phyloP scores from a whole-genome alignment of 64 coral and sea anemone genomes.

The Anthopleura sola region DNA sequence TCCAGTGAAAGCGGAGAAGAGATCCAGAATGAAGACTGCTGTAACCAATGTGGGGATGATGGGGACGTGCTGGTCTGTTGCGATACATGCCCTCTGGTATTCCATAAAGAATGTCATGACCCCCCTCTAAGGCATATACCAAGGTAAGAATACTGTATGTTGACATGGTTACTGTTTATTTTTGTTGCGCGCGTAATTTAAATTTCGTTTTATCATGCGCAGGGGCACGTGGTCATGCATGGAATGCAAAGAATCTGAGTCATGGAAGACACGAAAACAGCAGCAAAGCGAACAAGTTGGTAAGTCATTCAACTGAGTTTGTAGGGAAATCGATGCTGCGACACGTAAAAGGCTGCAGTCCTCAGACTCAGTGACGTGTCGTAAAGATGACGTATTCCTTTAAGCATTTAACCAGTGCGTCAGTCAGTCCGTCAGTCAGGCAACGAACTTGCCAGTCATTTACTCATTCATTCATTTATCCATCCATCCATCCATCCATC shows the following conservation, averaged over 20 bases:
- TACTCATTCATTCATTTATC: too few species aligned
- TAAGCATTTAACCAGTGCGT: too few species aligned
- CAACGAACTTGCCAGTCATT: too few species aligned
- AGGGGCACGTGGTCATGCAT: slow-evolving; percentile 55
- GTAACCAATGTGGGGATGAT: slow-evolving; percentile 73
- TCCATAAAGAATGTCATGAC: slow-evolving; percentile 85
- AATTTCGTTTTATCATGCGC: not conserved
- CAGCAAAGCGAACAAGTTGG: not conserved
- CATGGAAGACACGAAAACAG: slow-evolving; percentile 9
- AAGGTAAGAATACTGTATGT: slow-evolving; percentile 44
- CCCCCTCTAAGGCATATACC: slow-evolving; percentile 87
- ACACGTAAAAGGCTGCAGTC: too few species aligned
- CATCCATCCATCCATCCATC: too few species aligned
- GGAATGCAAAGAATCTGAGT: slow-evolving; percentile 40
- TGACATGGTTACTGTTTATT: not conserved
- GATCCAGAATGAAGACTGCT: slow-evolving; percentile 67
- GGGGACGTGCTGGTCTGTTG: slow-evolving; percentile 82
- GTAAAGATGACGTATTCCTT: not conserved
- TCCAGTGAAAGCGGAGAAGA: slow-evolving; percentile 34
- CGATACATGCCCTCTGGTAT: slow-evolving; percentile 87
- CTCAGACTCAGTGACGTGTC: too few species aligned
- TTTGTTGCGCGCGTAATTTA: not conserved
- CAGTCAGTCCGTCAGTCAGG: too few species aligned
- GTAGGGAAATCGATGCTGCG: too few species aligned
- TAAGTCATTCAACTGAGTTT: not conserved